Evolutionary conservation across 30 jellyfish, hydroid and myxozoan species (phyloP).

Genomic region (Clytia hemisphaerica): DNA sequence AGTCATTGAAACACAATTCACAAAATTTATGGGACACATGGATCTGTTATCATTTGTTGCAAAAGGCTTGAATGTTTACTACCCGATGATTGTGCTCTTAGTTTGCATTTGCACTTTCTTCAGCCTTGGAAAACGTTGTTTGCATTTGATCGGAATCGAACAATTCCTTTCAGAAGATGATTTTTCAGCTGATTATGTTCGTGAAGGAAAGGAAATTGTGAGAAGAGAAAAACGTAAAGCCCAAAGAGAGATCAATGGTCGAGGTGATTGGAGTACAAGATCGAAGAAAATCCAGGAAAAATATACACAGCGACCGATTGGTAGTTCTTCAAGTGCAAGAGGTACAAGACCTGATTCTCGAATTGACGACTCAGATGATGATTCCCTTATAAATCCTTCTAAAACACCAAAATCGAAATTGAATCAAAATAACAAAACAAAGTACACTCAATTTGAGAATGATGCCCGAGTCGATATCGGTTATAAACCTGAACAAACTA

Average conservation of each 20-base stretch:
- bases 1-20: slow-evolving; percentile 67
- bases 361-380: slow-evolving; percentile 25
- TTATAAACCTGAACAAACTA: slow-evolving; percentile 5
- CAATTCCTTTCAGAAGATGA: slow-evolving; percentile 88
- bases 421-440: slow-evolving; percentile 28
- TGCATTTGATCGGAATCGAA: slow-evolving; percentile 83
- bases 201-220: slow-evolving; percentile 79
- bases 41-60: slow-evolving; percentile 81
- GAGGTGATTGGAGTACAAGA: slow-evolving; percentile 57
- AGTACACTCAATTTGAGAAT: slow-evolving; percentile 42
- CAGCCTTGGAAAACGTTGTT: slow-evolving; percentile 73
- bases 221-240: slow-evolving; percentile 44
- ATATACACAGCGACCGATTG: slow-evolving; percentile 5
- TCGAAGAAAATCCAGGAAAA: slow-evolving; percentile 50
- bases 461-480: slow-evolving; percentile 20
- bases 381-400: not conserved
- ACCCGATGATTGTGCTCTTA: slow-evolving; percentile 77
- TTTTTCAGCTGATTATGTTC: slow-evolving; percentile 73
- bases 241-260: slow-evolving; percentile 28
- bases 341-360: slow-evolving; percentile 13
- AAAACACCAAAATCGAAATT: slow-evolving; percentile 49
- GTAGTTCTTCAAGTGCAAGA: not conserved
- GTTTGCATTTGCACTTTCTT: slow-evolving; percentile 88
- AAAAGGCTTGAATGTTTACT: slow-evolving; percentile 84
- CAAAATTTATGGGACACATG: slow-evolving; percentile 98